Base-by-base conservation (phyloP, 2,888 invertebrate species). In the Netelia inedita region DNA sequence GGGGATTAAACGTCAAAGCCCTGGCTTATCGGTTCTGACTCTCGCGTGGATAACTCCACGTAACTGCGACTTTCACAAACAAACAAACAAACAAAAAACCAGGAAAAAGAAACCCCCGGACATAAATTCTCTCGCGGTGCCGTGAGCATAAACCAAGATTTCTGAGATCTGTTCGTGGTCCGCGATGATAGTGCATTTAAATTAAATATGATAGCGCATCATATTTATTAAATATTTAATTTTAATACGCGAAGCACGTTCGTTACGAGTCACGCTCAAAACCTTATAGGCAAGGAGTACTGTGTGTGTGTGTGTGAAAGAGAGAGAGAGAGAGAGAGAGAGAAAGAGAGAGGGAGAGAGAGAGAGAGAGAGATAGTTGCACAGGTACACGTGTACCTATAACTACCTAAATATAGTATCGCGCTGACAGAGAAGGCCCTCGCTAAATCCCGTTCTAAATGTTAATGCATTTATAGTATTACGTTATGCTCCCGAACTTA, bases 381-480 rank as follows among this genome's bases (percentile, higher is more conserved):
- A 1, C 57, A 57, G 57, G 63, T 10, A 11, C 11, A 41, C 69
- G 61, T 78, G 59, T 23, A 50, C 23, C 8, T 21, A 61, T 50
- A 43, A 57, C n/a, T 66, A 79, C 9, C 63, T 61, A 35, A 41
- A 73, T 65, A 76, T 63, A 69, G 63, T 57, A 69, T 55, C n/a
- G 57, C 55, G 50, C 72, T 76, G 80, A 74, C 78, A 69, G 74
- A 57, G 59, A 46, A 11, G 16, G 21, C 8, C 28, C 66, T 65
- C 50, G 74, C 76, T 78, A 69, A 79, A 86, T 86, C 86, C 88
- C 87, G 87, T 89, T 88, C 85, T 68, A 87, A 87, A 89, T 88
- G 87, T 86, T 87, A 87, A 89, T 89, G 85, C 87, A 80, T 85
- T 86, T 72, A 65, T 72, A 72, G 63, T 88, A 88, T 85, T 61